Percentiles rank a stretch among this genome's conserved stretches.
Conservation (phyloP, 2,113 vertebrate species). For the Antechinus stuartii region DNA sequence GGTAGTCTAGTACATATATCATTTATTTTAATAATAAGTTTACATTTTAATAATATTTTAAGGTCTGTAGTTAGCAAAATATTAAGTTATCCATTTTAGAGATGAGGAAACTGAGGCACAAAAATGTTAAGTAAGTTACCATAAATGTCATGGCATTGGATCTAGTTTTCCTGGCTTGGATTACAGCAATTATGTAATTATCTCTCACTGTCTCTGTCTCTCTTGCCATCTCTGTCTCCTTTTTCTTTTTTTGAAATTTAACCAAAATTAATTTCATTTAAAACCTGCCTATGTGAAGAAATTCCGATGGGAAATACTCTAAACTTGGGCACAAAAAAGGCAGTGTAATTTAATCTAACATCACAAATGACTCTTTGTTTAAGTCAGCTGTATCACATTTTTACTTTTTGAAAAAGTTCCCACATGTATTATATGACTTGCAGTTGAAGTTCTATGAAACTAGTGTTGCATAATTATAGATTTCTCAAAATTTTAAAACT, state of each 20-base stretch:
- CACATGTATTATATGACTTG: neutral
- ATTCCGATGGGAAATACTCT: constrained; percentile 38
- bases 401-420: neutral
- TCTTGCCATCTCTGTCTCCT: too few relatives aligned
- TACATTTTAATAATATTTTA: neutral
- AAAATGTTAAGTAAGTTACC: neutral
- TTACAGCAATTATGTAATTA: neutral
- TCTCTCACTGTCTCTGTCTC: neutral
- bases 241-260: neutral
- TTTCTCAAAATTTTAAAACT: constrained; percentile 58
- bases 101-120: neutral
- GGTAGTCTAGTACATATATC: too few relatives aligned
- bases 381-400: neutral
- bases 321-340: neutral
- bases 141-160: neutral
- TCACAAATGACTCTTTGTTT: neutral
- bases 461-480: constrained; percentile 36
- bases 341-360: neutral
- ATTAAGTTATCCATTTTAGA: neutral
- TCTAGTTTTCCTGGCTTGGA: neutral
- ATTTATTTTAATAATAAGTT: constrained; percentile 23
- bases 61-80: neutral
- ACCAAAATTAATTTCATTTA: neutral
- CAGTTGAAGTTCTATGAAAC: constrained; percentile 39
- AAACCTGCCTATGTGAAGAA: constrained; percentile 29